Percentiles rank a stretch among this genome's conserved stretches.
Conservation (phyloP, 2,113 vertebrate genomes). For the Poecilia latipinna region DNA sequence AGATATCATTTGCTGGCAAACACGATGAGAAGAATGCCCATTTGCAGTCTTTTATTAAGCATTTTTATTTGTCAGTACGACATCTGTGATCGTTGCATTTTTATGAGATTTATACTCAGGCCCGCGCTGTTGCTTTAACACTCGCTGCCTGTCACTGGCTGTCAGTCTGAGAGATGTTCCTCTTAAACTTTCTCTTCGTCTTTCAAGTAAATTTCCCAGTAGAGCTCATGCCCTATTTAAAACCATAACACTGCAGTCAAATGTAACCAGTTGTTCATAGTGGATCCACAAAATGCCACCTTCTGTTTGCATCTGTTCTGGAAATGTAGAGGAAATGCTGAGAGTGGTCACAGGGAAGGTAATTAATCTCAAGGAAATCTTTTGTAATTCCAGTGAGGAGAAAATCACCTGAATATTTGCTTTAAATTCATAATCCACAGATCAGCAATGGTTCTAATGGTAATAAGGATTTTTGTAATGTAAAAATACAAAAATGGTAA, state of each 20-base stretch:
- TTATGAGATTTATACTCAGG: conserved; percentile 24
- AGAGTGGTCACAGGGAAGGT: conserved; percentile 31
- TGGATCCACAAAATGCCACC: conserved; percentile 21
- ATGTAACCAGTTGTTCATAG: conserved; percentile 46
- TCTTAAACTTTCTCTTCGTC: conserved; percentile 41
- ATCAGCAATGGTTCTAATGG: not conserved
- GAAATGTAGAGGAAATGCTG: conserved; percentile 6
- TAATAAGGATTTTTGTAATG: conserved; percentile 19
- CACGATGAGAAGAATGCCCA: conserved; percentile 26
- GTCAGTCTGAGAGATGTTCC: conserved; percentile 43
- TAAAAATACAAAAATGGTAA: conserved; percentile 26
- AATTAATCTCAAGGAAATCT: conserved; percentile 34
- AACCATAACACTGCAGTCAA: conserved; percentile 53
- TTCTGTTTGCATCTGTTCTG: conserved; percentile 13
- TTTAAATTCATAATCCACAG: not conserved
- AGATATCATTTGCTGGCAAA: conserved; percentile 44
- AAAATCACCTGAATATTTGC: conserved; percentile 10
- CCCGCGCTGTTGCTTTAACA: conserved; percentile 22
- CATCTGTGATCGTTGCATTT: conserved; percentile 46
- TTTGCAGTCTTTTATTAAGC: conserved; percentile 26
- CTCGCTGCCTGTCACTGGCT: conserved; percentile 26
- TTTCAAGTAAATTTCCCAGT: conserved; percentile 49
- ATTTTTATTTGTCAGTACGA: conserved; percentile 34
- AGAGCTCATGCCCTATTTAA: conserved; percentile 62
- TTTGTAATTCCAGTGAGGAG: not conserved